Conservation (phyloP, 2,113 vertebrate genomes). For the Syngnathus floridae region DNA sequence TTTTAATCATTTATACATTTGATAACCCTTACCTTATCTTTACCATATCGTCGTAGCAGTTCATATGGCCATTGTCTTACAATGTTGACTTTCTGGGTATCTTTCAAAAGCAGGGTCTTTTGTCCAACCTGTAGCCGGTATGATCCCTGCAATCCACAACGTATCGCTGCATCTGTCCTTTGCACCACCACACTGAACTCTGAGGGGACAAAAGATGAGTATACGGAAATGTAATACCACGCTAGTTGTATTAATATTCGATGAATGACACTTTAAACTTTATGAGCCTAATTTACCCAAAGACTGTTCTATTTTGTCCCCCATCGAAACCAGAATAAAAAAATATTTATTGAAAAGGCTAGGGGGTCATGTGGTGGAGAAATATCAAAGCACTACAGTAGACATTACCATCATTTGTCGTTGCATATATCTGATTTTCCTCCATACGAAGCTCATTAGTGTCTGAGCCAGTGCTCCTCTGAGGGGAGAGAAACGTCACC, state of each 20-base stretch:
- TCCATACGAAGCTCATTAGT: conserved; percentile 73
- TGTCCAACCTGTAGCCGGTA: conserved; percentile 79
- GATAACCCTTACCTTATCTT: conserved; percentile 76
- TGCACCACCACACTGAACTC: conserved; percentile 80
- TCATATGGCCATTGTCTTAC: conserved; percentile 83
- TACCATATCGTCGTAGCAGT: conserved; percentile 85
- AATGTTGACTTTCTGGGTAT: conserved; percentile 53
- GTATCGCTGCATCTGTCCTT: conserved; percentile 76
- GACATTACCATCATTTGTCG: conserved; percentile 75
- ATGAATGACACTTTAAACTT: not conserved
- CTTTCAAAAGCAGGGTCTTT: conserved; percentile 75
- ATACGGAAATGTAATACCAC: not conserved
- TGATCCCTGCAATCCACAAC: conserved; percentile 77
- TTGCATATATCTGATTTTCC: conserved; percentile 85
- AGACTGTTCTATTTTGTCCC: not conserved
- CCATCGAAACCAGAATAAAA: not conserved
- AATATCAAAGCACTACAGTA: not conserved
- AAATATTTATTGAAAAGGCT: not conserved
- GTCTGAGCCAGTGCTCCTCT: conserved; percentile 33
- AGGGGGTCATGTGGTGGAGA: not conserved
- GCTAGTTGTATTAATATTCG: not conserved
- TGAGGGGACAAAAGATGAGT: conserved; percentile 12
- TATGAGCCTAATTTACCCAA: not conserved
- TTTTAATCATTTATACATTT: not conserved
- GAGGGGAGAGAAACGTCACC: conserved; percentile 2